Base-by-base conservation (phyloP, 2,113 vertebrate genomes). In the Origma solitaria region DNA sequence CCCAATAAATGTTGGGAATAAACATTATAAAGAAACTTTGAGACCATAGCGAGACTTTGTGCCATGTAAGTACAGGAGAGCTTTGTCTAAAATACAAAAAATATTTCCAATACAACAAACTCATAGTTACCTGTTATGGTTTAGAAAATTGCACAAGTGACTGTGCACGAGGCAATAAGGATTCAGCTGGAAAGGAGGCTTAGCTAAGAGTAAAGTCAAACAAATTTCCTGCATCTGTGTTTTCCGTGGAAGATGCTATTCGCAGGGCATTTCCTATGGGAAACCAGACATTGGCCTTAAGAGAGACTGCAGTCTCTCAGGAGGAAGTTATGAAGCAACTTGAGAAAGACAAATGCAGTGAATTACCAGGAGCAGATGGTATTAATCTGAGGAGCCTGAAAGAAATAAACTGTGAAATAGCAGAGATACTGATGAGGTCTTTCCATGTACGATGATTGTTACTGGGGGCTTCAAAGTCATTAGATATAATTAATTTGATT, bases 351-450 rank as follows among this genome's bases (percentile, higher is more conserved):
- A 92, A 60, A 95, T 72, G 70, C 90, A 65, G 79, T 83, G 80
- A 91, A 72, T 96, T 88, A 42, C 77, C 58, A 95, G 66, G 45
- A 95, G 91, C 97, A 97, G 94, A 92, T 95, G 95, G 91, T 92
- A 92, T 89, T 97, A 95, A 93, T 96, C 79, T 94, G 94, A 95
- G 65, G 37, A 82, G 54, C 62, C 54, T 90, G 82, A 95, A 95
- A 73, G 84, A 96, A 91, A 88, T 78, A 76, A 93, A 86, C 84
- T 90, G 94, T 87, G 89, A 95, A 96, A 85, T 58, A 77, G 62
- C 24, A 3, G 65, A 77, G 35, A 80, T 42, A 44, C 22, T 81
- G 77, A 50, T 82, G 70, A 81, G 51, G 88, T 91, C 45, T 49
- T 49, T 69, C 40, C 53, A 69, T 66, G 22, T 93, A 85, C 2